Evolutionary conservation across 2,797 vertebrate species (phyloP), one percentile per base, ranked within the genome.

Genomic region (Mastacembelus armatus): DNA sequence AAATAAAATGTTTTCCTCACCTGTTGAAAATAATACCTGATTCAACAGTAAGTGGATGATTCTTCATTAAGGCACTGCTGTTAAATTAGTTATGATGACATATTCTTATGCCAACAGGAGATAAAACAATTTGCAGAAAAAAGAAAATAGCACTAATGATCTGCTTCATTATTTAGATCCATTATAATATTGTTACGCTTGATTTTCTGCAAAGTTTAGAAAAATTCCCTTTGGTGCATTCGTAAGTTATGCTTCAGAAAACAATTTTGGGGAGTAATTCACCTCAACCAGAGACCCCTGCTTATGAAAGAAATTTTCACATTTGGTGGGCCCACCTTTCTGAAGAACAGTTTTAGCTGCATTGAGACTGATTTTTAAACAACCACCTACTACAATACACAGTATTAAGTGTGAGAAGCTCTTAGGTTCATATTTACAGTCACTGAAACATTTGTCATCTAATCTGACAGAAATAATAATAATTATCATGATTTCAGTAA

Each of bases 211-310:
- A 42, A 58, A 75, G 29, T 51, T 45, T 77, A 48, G n/a, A 78
- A 24, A 63, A 42, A 54, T 40, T 55, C 51, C 61, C 68, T 69
- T 15, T 3, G 15, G 66, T 56, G 35, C 38, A 56, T 69, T 66
- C 56, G 22, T 51, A 62, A 33, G 61, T 61, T 48, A 49, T 27
- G 18, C 67, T 70, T 67, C 36, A 50, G 45, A 54, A 49, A 75
- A 61, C 40, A 67, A 75, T 39, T 57, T 59, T 49, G 14, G 36
- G 24, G 48, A 72, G 71, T 70, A 70, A 75, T 75, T 54, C 40
- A 51, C 10, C 9, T 70, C 42, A 56, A 48, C 21, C 4, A 15
- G 33, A 49, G 32, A 47, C 29, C 24, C 24, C 33, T 57, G 10
- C 3, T 32, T 26, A 39, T 29, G 14, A 22, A 35, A 35, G 16